Evolutionary conservation across 1,140 invertebrate species (phyloP), one percentile per base, ranked within the genome.

Genomic region (Camponotus floridanus): DNA sequence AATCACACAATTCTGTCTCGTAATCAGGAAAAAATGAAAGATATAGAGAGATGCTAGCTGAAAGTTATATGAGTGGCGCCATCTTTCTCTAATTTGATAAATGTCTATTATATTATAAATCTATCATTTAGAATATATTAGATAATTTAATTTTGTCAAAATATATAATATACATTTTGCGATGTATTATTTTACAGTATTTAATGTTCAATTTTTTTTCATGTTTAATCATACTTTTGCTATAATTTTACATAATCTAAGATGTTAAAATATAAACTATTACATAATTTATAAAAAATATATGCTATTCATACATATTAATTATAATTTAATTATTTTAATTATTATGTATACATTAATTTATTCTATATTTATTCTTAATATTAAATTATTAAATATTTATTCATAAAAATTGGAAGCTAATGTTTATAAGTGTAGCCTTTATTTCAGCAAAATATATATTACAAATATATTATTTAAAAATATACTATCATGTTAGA

Each of bases 31-130:
- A 21, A 74, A 1, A 55, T 15, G 48, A 13, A 71, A 55, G n/a
- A 36, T n/a, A 5, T 42, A 33, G 15, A 2, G 7, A 31, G 7
- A 9, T 13, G 33, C 8, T 39, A 39, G 51, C 33, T 59, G 71
- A 61, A 74, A 76, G n/a, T 26, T 42, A 21, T 59, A 61, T n/a
- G 55, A 15, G 71, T 76, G 71, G 71, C 71, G 71, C 71, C 71
- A 76, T 76, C 71, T 76, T 76, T 76, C 71, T 61, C 36, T 59
- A 76, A 76, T 76, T 39, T 59, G 5, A 11, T 61, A 76, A 76
- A 76, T 57, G 59, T 51, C 18, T 61, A n/a, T 59, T 36, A 33
- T 26, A 57, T 76, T 39, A 39, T 18, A 15, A 21, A 61, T 42
- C 42, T 76, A 76, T 74, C 8, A 39, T 74, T 57, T 59, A 36